Evolutionary conservation across 2,888 invertebrate genomes (phyloP), one percentile per base, ranked within the genome.

Genomic region (Gastrophysa polygoni): DNA sequence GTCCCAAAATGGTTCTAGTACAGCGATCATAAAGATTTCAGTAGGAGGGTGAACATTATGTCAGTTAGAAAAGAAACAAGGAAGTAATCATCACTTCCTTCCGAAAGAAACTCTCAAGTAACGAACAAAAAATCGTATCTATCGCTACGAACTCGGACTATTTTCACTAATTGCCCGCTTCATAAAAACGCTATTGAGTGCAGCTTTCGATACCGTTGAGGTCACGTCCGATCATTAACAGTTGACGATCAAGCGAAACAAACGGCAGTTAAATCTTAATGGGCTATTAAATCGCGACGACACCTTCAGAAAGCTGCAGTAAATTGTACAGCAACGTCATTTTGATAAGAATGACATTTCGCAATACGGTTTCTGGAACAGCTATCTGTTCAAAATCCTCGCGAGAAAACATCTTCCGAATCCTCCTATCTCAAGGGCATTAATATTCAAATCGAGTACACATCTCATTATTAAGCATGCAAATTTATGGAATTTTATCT

Each of bases 391-490:
- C 1, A 11, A 38, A n/a, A 14, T 38, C 38, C 3, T 38, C 14
- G 3, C 4, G 24, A 24, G 24, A 24, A 7, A 24, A 14, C n/a
- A n/a, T n/a, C 38, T 38, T 14, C 38, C 38, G 6, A 38, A n/a
- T 14, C n/a, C n/a, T n/a, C 11, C 14, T 14, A 38, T 38, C 38
- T 38, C 14, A n/a, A 11, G 2, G 11, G 38, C 46, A 46, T 46
- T 46, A 46, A 3, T 46, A 46, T 46, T 46, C 46, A 46, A 18
- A 21, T 20, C 46, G 46, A n/a, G 46, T 46, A 17, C 46, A n/a
- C n/a, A 46, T 46, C 21, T 46, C n/a, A 18, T 46, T 46, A 46
- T 46, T 46, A n/a, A 46, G n/a, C 46, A 46, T 46, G 18, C 46
- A 46, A 46, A 46, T 46, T 18, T n/a, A 21, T 38, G 38, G 38